phyloP scores from a whole-genome alignment of 2,113 vertebrate genomes.

The Ranitomeya imitator region DNA sequence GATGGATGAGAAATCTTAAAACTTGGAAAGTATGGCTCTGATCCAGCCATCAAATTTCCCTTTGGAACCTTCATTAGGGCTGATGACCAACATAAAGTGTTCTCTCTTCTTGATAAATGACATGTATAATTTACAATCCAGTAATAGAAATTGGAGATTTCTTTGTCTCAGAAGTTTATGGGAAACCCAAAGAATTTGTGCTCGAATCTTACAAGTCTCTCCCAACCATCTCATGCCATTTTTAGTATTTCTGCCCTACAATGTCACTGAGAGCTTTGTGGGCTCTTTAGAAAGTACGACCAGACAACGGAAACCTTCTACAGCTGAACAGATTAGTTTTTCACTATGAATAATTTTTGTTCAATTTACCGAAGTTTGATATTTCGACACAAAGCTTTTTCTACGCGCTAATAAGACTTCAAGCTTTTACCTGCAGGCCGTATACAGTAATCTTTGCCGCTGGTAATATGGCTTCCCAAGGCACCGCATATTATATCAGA shows the following conservation, averaged over 20 bases:
- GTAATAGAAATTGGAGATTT: too few relatives aligned
- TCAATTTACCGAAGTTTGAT: neutral
- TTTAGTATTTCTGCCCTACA: neutral
- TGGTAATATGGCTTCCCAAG: neutral
- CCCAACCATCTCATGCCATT: neutral
- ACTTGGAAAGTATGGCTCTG: too few relatives aligned
- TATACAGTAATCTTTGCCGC: neutral
- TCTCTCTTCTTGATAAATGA: too few relatives aligned
- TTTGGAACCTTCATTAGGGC: too few relatives aligned
- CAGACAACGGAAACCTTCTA: neutral
- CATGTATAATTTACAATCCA: too few relatives aligned
- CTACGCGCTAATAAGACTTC: neutral
- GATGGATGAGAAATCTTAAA: too few relatives aligned
- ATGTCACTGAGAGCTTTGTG: accelerated
- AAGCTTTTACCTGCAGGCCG: neutral
- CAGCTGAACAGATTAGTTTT: neutral
- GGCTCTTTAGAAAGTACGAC: neutral
- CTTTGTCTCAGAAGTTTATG: too few relatives aligned
- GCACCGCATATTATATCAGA: neutral
- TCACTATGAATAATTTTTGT: neutral
- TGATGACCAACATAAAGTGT: too few relatives aligned
- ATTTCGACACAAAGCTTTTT: neutral
- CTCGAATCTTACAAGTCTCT: neutral
- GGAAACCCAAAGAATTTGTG: neutral
- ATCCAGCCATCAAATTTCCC: too few relatives aligned